phyloP scores from a whole-genome alignment of 1,140 invertebrate species.

The Thaumatotibia leucotreta region DNA sequence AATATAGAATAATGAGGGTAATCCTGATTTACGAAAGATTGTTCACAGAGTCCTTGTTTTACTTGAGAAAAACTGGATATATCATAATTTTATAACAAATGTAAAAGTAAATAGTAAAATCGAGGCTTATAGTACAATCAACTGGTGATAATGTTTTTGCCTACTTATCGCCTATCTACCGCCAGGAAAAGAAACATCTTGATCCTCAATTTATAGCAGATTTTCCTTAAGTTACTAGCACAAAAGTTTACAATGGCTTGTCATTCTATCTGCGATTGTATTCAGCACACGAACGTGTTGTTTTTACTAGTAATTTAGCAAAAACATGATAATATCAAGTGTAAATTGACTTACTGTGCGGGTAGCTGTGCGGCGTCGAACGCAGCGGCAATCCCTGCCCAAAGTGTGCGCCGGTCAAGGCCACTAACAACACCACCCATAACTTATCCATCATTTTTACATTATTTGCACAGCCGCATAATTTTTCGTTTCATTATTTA shows the following conservation, averaged over 20 bases:
- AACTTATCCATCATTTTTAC: conserved; percentile 66
- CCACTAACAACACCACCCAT: conserved; percentile 67
- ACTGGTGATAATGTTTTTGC: background rate
- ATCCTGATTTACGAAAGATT: background rate
- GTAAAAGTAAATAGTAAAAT: background rate
- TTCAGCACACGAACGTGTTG: background rate
- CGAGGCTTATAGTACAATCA: background rate
- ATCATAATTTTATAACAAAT: too few species aligned
- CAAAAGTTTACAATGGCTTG: background rate
- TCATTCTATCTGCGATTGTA: background rate
- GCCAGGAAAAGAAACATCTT: background rate
- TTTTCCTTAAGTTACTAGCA: background rate
- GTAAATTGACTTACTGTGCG: conserved; percentile 57
- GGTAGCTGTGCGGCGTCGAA: conserved; percentile 62
- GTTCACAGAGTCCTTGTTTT: background rate
- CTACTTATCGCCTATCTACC: background rate
- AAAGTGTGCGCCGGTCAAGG: conserved; percentile 51
- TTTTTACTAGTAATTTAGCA: background rate
- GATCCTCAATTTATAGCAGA: background rate
- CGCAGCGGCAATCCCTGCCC: conserved; percentile 59
- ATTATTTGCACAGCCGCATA: conserved; percentile 69
- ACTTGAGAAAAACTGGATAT: background rate
- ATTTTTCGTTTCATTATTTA: conserved; percentile 74
- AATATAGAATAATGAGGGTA: background rate
- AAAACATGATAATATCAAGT: conserved; percentile 34